Base-by-base conservation (phyloP, 2,113 vertebrate species). In the Etheostoma cragini region DNA sequence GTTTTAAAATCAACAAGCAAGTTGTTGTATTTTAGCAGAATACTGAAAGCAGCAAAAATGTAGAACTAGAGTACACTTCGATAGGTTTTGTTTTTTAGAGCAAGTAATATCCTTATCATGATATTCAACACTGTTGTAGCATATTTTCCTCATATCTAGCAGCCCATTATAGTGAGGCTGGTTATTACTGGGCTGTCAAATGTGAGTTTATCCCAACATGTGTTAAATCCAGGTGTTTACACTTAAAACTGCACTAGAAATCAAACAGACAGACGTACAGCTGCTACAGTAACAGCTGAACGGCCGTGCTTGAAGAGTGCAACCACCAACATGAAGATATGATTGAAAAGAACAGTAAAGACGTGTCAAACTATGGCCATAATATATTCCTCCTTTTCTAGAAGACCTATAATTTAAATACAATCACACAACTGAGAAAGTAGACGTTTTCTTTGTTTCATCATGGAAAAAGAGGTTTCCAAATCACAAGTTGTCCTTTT, bases 361-460 rank as follows among this genome's bases (percentile, higher is more conserved):
- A 50, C 22, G 10, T 33, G 49, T 66, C 26, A 82, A 60, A 67
- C 67, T 56, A 67, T 6, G 8, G 38, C 22, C 63, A 13, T 60
- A 52, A 80, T 75, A 33, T 58, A 63, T 69, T 79, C 45, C 53
- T 77, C 24, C 53, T 72, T 72, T 60, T 15, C 30, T 3, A 46
- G 13, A 19, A 83, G 35, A 38, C 66, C 26, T 45, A 22, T 58
- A 45, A 77, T 77, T 70, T 38, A 11, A 30, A 64, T 4, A 26
- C 50, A 30, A 52, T 76, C 13, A 58, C 0, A 1, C 66, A 46
- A 22, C 12, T 22, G 50, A 38, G 15, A 30, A 49, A 58, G 65
- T 8, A 50, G 56, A 69, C 2, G 5, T 52, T 58, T 57, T 70
- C 17, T 69, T 38, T 52, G 65, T 62, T 53, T 54, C 11, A 3